Evolutionary conservation across 2,113 vertebrate genomes (phyloP), one percentile per base, ranked within the genome.

Genomic region (Nymphicus hollandicus): DNA sequence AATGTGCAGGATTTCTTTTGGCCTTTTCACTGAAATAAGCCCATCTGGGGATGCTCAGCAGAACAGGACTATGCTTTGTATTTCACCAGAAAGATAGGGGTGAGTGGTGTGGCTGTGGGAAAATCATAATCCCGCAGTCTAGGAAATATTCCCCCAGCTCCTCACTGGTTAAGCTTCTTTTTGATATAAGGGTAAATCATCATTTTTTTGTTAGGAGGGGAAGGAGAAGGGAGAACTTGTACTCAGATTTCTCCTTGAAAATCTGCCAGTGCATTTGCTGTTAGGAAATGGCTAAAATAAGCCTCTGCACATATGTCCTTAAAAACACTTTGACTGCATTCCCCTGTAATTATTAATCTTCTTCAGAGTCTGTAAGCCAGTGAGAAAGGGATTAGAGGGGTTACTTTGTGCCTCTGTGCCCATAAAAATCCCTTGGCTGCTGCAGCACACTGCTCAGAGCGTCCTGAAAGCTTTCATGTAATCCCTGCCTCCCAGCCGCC

Each of bases 341-440:
- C 91, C 58, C 79, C 90, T 96, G 97, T 97, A 98, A 98, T 97
- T 97, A 97, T 98, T 97, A 97, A 97, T 93, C 91, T 96, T 93
- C 92, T 98, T 98, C 90, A 64, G 94, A 96, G 95, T 72, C 96
- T 91, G 52, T 90, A 97, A 97, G 92, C 93, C 94, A 97, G 92
- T 82, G 83, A 97, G 92, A 96, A 97, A 96, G 94, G 86, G 97
- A 97, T 97, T 97, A 97, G 77, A 97, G 91, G 94, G 90, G 96
- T 98, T 97, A 97, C 86, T 97, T 94, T 97, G 84, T 97, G 89
- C 88, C 90, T 96, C 90, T 94, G 74, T 96, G 93, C 91, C 94
- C 89, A 93, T 96, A 95, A 98, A 98, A 98, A 97, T 97, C 97
- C 95, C 81, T 90, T 95, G 79, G 91, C 90, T 95, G 50, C 94